Evolutionary conservation across 2,113 vertebrate species (phyloP), one percentile per base, ranked within the genome.

Genomic region (Pagrus major): DNA sequence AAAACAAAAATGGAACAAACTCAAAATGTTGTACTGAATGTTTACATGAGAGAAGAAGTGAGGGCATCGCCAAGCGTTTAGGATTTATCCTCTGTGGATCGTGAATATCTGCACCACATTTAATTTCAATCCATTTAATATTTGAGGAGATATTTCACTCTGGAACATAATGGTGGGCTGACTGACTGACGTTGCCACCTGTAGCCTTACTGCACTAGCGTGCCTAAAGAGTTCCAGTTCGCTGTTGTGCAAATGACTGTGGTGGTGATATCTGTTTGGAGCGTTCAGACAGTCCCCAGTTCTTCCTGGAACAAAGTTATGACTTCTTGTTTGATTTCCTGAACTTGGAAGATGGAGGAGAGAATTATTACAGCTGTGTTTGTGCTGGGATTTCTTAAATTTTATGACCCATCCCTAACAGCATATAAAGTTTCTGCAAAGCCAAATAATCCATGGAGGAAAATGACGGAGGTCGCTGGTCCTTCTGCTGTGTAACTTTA

Each of bases 391-490:
- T 78, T 79, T 84, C 44, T 68, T 55, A n/a, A 2, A 51, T 69
- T 71, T 81, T 69, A 71, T 76, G 67, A 66, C 9, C 27, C 41
- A 61, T 85, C 64, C 70, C 41, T 15, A 14, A 79, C 51, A 79
- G 71, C 56, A 59, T 29, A 66, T 81, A 35, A 79, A 68, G 12
- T 65, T 72, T 52, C 20, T 39, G 14, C 68, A 71, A 44, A 63
- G 84, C 37, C 37, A 55, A 39, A 61, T 52, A 78, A 49, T 72
- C 64, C 67, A 52, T 2, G 6, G 51, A 78, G 80, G 66, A 72
- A 25, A 44, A 35, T 23, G 35, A 60, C 64, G 58, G 75, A 75
- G 51, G 39, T 47, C 16, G 9, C 21, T 27, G 52, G 47, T 71
- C 41, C 35, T 60, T 60, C 23, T 39, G 29, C 25, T 63, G 55